phyloP scores from a whole-genome alignment of 2,888 invertebrate genomes.

The Drosophila diplacantha region DNA sequence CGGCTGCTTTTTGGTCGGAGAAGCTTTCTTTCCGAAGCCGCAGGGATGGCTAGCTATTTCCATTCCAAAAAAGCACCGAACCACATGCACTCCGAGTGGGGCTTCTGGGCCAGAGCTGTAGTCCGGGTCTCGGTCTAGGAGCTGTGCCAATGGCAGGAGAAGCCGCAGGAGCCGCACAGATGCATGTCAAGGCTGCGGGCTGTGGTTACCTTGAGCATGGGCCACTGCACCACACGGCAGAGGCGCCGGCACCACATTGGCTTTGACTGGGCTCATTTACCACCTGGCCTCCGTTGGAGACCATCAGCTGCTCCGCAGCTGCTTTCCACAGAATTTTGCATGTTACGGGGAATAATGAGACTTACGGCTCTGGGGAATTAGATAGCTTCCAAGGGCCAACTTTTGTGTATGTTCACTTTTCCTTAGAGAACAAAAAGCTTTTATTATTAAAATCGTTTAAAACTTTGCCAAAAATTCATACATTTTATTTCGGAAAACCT shows the following conservation, averaged over 20 bases:
- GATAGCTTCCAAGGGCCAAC: neutral
- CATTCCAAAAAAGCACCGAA: slow-evolving; percentile 6
- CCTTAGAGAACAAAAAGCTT: neutral
- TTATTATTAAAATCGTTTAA: too few relatives aligned
- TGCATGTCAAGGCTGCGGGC: slow-evolving; percentile 70
- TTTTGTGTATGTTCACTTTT: slow-evolving; percentile 1
- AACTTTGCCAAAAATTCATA: too few relatives aligned
- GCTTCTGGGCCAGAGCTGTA: slow-evolving; percentile 8
- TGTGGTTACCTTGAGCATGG: slow-evolving; percentile 45
- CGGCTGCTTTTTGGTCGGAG: slow-evolving; percentile 11
- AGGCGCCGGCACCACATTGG: slow-evolving; percentile 55
- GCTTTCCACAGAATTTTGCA: slow-evolving; percentile 21
- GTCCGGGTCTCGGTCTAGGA: slow-evolving; percentile 6
- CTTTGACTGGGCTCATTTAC: slow-evolving; percentile 44
- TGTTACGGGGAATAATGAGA: slow-evolving; percentile 9
- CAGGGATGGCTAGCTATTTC: slow-evolving; percentile 48
- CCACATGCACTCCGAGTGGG: slow-evolving; percentile 5
- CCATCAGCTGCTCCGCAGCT: slow-evolving; percentile 1
- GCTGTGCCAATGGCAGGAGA: slow-evolving; percentile 14
- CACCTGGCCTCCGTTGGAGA: slow-evolving; percentile 19
- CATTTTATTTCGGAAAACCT: too few relatives aligned
- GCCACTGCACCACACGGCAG: too few relatives aligned
- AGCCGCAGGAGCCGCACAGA: slow-evolving; percentile 56
- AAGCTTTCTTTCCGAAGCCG: slow-evolving; percentile 51
- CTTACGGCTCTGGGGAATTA: neutral